Conservation (phyloP, 2,113 vertebrate species). For the Phocoena phocoena region DNA sequence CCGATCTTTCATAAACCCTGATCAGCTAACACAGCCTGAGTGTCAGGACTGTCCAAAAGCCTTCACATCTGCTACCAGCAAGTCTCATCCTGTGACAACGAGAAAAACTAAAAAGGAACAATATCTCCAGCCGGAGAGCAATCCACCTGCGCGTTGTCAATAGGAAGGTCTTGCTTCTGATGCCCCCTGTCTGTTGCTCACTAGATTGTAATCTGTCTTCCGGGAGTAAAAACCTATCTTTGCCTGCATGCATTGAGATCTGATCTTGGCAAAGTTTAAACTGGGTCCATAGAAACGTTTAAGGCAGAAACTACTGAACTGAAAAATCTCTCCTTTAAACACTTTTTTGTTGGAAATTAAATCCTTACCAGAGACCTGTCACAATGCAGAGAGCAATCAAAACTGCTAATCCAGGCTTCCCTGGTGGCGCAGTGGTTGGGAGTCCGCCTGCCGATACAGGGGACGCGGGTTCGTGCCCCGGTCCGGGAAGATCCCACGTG, state of each 20-base stretch:
- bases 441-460: too few relatives aligned
- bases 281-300: background rate
- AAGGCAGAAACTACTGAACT: background rate
- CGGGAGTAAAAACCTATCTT: background rate
- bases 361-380: background rate
- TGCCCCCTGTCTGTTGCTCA: background rate
- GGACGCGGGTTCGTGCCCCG: too few relatives aligned
- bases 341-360: constrained; percentile 9
- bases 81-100: background rate
- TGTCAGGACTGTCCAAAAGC: background rate
- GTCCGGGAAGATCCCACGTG: too few relatives aligned
- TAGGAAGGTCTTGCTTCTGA: background rate
- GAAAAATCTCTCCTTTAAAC: background rate
- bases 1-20: background rate
- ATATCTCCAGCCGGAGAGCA: background rate
- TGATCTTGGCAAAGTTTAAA: background rate
- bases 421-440: too few relatives aligned
- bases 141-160: background rate
- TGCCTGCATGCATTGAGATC: background rate
- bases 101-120: background rate
- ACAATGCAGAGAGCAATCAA: background rate
- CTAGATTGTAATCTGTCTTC: background rate
- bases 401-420: background rate
- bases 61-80: background rate
- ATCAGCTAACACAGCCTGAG: background rate